A percentile compares a stretch with the other conserved stretches of the same genome.
Conservation (phyloP, 2,113 vertebrate genomes). For the Capra hircus region DNA sequence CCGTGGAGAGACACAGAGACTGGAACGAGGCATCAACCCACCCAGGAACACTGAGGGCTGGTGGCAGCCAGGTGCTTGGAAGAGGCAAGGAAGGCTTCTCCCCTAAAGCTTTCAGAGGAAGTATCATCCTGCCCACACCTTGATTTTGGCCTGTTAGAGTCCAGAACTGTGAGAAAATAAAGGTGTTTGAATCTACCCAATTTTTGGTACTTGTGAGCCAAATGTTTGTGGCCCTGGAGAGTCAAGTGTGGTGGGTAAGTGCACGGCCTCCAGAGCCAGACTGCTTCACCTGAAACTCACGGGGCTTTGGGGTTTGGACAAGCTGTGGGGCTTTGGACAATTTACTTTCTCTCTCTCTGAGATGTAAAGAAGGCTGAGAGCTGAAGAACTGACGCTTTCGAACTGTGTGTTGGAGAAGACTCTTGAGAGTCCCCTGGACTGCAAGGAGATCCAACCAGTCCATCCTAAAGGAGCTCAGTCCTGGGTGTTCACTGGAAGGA, state of each 20-base stretch:
- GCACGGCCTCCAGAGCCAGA: not conserved
- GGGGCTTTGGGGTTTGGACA: not conserved
- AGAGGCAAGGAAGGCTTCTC: not conserved
- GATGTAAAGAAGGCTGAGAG: not conserved
- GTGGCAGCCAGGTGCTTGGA: not conserved
- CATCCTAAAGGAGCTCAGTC: not conserved
- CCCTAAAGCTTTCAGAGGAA: not conserved
- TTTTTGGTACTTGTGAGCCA: not conserved
- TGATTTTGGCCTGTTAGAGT: not conserved
- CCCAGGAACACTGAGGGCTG: fast-evolving
- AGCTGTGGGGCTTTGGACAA: not conserved
- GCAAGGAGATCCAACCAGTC: not conserved
- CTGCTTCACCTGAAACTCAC: not conserved
- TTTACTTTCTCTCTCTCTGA: not conserved
- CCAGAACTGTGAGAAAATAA: not conserved
- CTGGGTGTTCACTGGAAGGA: not conserved
- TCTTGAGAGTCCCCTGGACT: not conserved
- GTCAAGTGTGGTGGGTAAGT: not conserved
- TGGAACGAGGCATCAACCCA: not conserved
- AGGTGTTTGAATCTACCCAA: not conserved
- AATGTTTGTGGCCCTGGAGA: not conserved
- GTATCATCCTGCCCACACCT: not conserved
- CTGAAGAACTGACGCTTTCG: not conserved
- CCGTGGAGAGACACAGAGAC: fast-evolving
- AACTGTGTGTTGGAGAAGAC: not conserved